Evolutionary conservation across 2,888 invertebrate genomes (phyloP).

Genomic region (Eristalis tenax): DNA sequence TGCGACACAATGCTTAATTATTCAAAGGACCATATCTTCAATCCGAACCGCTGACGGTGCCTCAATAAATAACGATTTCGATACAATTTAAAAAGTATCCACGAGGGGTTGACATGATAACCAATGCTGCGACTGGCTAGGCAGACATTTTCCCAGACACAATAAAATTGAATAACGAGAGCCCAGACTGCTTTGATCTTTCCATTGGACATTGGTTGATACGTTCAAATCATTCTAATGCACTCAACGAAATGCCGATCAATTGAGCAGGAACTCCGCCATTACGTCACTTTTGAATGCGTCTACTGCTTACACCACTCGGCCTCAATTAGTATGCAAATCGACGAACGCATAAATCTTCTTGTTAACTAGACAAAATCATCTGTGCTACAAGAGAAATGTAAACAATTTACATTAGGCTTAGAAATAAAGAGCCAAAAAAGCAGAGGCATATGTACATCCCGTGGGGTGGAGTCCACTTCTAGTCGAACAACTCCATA

Average conservation of each 20-base stretch:
- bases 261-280: not conserved
- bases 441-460: not conserved
- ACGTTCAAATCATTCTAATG: not conserved
- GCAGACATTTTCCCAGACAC: not conserved
- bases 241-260: not conserved
- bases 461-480: not conserved
- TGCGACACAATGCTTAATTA: not conserved
- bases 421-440: not conserved
- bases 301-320: not conserved
- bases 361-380: slow-evolving; percentile 17
- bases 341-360: slow-evolving; percentile 20
- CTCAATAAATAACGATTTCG: not conserved
- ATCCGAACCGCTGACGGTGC: not conserved
- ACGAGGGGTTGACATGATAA: not conserved
- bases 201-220: not conserved
- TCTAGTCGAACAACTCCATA: slow-evolving; percentile 7
- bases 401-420: not conserved
- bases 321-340: slow-evolving; percentile 35
- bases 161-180: not conserved
- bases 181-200: not conserved
- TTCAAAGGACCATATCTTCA: not conserved
- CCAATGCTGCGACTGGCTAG: not conserved
- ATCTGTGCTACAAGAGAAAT: not conserved
- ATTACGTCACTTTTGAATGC: not conserved
- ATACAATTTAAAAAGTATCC: not conserved